These are phyloP conservation scores for Eupithecia tripunctaria DNA, from an alignment of 2,888 invertebrate genomes.

Conservation along the genomic window DNA sequence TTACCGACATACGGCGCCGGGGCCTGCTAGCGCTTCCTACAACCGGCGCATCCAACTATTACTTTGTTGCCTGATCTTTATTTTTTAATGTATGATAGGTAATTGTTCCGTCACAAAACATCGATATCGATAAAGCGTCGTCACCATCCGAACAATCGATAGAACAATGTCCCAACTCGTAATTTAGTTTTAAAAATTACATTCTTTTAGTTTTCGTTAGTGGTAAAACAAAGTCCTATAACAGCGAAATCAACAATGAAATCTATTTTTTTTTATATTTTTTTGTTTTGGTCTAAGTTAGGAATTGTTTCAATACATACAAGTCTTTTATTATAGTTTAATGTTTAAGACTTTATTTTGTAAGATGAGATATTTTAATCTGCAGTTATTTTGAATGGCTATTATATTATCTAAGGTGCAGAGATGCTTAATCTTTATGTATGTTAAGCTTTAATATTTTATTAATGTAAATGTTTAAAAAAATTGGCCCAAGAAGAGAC, in stretches of 20 bases:
- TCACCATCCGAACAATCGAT: constrained; percentile 43
- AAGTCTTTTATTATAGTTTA: constrained; percentile 80
- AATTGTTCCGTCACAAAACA: constrained; percentile 59
- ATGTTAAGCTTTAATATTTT: constrained; percentile 85
- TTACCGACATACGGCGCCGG: constrained; percentile 45
- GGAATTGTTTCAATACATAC: constrained; percentile 69
- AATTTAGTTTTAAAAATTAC: constrained; percentile 70
- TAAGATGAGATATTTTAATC: constrained; percentile 84
- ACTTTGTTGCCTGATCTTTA: constrained; percentile 75
- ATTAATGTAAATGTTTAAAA: constrained; percentile 83
- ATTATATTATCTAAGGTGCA: constrained; percentile 83
- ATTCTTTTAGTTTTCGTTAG: constrained; percentile 55
- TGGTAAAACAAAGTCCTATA: constrained; percentile 51
- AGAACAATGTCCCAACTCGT: constrained; percentile 63
- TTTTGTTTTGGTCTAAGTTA: constrained; percentile 80
- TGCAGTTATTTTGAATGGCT: constrained; percentile 84
- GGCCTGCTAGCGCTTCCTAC: constrained; percentile 51
- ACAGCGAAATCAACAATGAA: constrained; percentile 79
- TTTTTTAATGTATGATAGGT: constrained; percentile 70
- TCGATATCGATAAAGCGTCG: constrained; percentile 32
- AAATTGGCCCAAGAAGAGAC: constrained; percentile 69
- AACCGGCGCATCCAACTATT: constrained; percentile 45
- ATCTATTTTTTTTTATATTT: constrained; percentile 60
- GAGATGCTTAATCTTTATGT: constrained; percentile 85
- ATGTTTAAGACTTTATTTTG: constrained; percentile 81